These are phyloP conservation scores for Lucilia cuprina DNA, from an alignment of 1,140 invertebrate genomes.

Conservation along the genomic window DNA sequence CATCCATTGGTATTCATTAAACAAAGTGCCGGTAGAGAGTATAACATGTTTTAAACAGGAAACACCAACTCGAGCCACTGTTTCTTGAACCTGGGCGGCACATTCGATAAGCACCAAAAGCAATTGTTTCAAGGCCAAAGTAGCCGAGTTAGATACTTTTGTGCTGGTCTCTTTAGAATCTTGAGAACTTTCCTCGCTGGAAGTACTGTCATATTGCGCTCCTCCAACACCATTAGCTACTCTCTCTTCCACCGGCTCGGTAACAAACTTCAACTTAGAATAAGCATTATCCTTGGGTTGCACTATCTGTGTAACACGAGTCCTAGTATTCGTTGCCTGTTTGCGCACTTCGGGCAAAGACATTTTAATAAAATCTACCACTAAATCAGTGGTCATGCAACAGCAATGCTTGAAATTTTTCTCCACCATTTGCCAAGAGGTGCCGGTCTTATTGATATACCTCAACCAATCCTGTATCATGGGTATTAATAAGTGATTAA, in stretches of 20 bases:
- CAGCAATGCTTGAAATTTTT: slow-evolving; percentile 93
- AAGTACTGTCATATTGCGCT: slow-evolving; percentile 45
- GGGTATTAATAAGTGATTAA: slow-evolving; percentile 88
- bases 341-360: slow-evolving; percentile 54
- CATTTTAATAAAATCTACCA: slow-evolving; percentile 78
- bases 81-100: slow-evolving; percentile 86
- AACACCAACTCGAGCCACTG: slow-evolving; percentile 87
- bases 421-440: slow-evolving; percentile 76
- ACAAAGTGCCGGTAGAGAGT: slow-evolving; percentile 79
- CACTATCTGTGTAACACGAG: slow-evolving; percentile 55
- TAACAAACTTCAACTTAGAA: slow-evolving; percentile 59
- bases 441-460: slow-evolving; percentile 72
- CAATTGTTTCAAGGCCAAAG: slow-evolving; percentile 84
- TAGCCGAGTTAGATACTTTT: slow-evolving; percentile 66
- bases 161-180: slow-evolving; percentile 56
- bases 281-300: slow-evolving; percentile 58
- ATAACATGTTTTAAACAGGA: slow-evolving; percentile 90
- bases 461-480: slow-evolving; percentile 90
- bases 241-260: slow-evolving; percentile 45
- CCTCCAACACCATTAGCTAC: not conserved
- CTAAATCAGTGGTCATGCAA: slow-evolving; percentile 86
- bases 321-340: slow-evolving; percentile 47
- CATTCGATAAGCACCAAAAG: slow-evolving; percentile 89
- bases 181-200: slow-evolving; percentile 55
- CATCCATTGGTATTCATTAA: slow-evolving; percentile 85